Base-by-base conservation (phyloP, 2,113 vertebrate genomes). In the human region DNA sequence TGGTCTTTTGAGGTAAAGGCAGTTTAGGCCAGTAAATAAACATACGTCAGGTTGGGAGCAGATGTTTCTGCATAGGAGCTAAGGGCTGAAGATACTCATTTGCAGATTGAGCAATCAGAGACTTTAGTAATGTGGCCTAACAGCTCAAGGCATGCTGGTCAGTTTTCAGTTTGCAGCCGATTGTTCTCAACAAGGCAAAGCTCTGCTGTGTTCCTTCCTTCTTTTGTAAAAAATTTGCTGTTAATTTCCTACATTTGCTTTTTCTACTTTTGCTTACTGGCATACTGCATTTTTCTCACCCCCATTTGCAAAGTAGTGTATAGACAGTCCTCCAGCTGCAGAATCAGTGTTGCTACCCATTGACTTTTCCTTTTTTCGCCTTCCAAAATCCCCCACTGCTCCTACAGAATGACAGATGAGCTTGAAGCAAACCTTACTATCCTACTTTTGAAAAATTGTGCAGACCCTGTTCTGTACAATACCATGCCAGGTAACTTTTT, bases 321-420 rank as follows among this genome's bases (percentile, higher is more conserved):
- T 0, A n/a, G 64, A 76, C 17, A 30, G 17, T 5, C 80, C 3
- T 55, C 12, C 32, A 11, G 35, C 32, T 73, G 82, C 32, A 55
- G 25, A 9, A 13, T 68, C 9, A 11, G 8, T 64, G 38, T 18
- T 17, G 38, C 48, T 25, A 20, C 6, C 40, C 8, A 2, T 23
- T 5, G 81, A 35, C 35, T 12, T 55, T 38, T 40, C 8, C 8
- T 52, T 50, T 73, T 27, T 3, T 17, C 0, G 0, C 18, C 6
- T 86, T 20, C 75, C 68, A 43, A 38, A 48, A 0, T 16, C 11
- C 10, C 22, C 20, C 1, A 1, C 13, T n/a, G 32, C 25, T 14
- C 50, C 50, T 17, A 7, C 10, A 35, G 43, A 86, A 48, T 3
- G 81, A 59, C 48, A 10, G 72, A 6, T 38, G 48, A 66, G 22